Evolutionary conservation across 2,888 invertebrate genomes (phyloP).

Genomic region (Catotricha subobsoleta): DNA sequence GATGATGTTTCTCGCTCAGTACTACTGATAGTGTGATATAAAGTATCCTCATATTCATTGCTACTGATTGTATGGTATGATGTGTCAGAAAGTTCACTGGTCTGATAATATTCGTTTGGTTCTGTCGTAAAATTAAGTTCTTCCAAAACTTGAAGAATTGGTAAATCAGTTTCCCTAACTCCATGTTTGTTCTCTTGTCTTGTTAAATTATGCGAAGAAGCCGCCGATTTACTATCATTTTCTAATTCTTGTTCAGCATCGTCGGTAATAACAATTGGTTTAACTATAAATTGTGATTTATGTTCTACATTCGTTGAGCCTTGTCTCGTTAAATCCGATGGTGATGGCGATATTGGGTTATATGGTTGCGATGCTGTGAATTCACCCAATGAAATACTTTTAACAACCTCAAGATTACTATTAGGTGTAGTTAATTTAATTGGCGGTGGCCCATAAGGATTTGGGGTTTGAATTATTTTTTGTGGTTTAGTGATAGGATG

Average conservation of each 20-base stretch:
- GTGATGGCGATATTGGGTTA: conserved; percentile 42
- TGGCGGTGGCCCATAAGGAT: conserved; percentile 4
- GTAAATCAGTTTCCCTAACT: conserved; percentile 9
- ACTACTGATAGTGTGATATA: no score
- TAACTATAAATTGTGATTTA: conserved; percentile 13
- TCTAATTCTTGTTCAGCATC: conserved; percentile 21
- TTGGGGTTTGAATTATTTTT: conserved; percentile 9
- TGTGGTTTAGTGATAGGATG: conserved; percentile 16
- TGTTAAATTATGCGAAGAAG: conserved; percentile 17
- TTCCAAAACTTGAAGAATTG: neutral
- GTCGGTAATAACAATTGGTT: conserved; percentile 26
- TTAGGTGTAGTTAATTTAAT: conserved; percentile 3
- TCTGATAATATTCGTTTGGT: neutral
- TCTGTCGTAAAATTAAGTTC: neutral
- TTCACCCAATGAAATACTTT: conserved; percentile 48
- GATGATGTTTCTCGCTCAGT: conserved; percentile 10
- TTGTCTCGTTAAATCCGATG: neutral
- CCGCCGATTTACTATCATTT: conserved; percentile 34
- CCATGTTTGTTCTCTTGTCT: conserved; percentile 11
- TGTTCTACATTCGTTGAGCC: neutral
- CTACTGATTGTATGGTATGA: no score
- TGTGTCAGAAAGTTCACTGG: neutral
- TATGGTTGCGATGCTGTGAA: conserved; percentile 53
- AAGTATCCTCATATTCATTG: no score
- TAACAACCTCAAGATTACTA: conserved; percentile 35